Conservation (phyloP, 2,888 invertebrate genomes). For the Xanthia togata region DNA sequence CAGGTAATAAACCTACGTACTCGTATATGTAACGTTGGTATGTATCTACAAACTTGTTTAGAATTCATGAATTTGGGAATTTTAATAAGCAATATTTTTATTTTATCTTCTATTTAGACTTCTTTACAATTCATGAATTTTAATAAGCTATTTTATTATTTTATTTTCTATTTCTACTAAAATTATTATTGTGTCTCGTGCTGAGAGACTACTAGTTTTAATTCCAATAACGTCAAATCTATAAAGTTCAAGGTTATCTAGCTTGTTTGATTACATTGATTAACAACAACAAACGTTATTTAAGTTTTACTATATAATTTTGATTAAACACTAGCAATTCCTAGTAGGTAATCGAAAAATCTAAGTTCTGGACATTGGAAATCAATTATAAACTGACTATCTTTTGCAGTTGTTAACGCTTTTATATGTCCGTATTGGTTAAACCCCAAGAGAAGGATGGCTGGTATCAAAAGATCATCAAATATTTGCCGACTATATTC, state of each 20-base stretch:
- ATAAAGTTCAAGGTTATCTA: conserved; percentile 48
- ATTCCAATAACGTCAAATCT: conserved; percentile 4
- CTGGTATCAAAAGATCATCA: conserved; percentile 8
- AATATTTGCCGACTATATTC: neutral
- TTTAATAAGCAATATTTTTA: neutral
- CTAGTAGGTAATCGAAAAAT: neutral
- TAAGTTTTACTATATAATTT: neutral
- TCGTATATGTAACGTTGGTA: neutral
- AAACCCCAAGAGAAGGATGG: neutral
- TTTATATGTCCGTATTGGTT: neutral
- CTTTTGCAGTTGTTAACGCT: neutral
- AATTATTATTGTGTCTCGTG: conserved; percentile 14
- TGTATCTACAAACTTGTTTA: neutral
- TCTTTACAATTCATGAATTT: conserved; percentile 7
- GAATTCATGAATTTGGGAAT: conserved; percentile 9
- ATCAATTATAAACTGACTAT: neutral
- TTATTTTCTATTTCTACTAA: neutral
- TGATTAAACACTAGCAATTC: neutral
- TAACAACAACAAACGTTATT: neutral
- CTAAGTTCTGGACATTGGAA: conserved; percentile 1
- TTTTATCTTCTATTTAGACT: no score
- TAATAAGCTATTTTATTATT: no score
- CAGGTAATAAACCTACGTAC: neutral
- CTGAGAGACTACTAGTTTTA: neutral
- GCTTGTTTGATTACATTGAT: neutral